Conservation (phyloP, 2,888 invertebrate genomes). For the Mimachlamys varia region DNA sequence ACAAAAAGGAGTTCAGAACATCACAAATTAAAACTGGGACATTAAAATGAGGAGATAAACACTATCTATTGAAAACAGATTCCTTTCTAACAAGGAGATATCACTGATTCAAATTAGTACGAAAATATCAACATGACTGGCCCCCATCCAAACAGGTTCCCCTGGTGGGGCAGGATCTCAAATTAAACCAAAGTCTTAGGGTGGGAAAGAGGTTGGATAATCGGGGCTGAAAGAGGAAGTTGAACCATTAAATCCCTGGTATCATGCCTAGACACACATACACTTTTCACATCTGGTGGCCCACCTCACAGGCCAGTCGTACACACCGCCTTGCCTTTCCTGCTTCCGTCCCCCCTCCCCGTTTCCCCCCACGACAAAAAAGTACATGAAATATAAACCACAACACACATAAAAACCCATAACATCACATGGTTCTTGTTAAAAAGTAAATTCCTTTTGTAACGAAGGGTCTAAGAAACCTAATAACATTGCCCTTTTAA, state of each 20-base stretch:
- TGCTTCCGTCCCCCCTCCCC: not conserved
- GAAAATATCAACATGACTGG: conserved; percentile 1
- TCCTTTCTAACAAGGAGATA: not conserved
- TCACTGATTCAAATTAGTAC: not conserved
- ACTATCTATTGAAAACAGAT: not conserved
- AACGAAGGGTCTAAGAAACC: not conserved
- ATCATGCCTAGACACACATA: conserved; percentile 16
- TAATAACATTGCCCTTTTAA: not conserved
- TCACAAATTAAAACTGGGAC: not conserved
- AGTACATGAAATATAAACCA: not conserved
- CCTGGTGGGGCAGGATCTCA: conserved; percentile 6
- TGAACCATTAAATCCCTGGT: not conserved
- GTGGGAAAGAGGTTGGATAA: conserved; percentile 29
- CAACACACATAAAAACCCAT: conserved; percentile 11
- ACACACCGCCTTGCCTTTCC: not conserved
- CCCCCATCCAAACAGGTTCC: not conserved
- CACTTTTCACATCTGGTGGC: not conserved
- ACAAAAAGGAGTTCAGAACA: too few relatives aligned
- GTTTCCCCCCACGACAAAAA: not conserved
- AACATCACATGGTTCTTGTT: conserved; percentile 9
- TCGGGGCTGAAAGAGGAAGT: not conserved
- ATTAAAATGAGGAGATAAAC: not conserved
- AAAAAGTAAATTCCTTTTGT: conserved; percentile 17
- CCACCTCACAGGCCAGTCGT: not conserved
- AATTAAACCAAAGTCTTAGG: not conserved